Conservation (phyloP, 1,140 invertebrate species). For the Gonioctena quinquepunctata region DNA sequence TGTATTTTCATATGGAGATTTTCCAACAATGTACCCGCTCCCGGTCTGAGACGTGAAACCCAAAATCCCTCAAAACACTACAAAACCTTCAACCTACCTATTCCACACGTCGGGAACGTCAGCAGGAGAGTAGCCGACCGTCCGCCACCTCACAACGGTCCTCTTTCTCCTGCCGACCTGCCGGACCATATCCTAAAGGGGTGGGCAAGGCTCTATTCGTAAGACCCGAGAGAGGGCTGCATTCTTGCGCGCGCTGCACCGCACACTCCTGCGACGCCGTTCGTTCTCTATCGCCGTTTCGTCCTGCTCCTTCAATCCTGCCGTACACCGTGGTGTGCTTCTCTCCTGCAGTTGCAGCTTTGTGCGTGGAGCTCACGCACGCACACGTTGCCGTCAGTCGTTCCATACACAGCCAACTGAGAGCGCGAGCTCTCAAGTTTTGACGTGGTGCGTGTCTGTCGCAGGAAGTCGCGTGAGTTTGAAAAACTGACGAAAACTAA, state of each 20-base stretch:
- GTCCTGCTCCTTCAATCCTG: conserved; percentile 12
- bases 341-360: conserved; percentile 45
- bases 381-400: too few relatives aligned
- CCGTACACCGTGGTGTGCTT: conserved; percentile 14
- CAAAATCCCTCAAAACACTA: too few relatives aligned
- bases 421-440: background rate
- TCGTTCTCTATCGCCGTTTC: conserved; percentile 6
- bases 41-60: too few relatives aligned
- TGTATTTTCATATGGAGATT: too few relatives aligned
- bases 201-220: conserved; percentile 40
- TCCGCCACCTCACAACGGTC: background rate
- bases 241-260: conserved; percentile 48
- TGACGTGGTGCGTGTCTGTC: background rate
- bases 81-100: too few relatives aligned
- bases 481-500: background rate
- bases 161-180: conserved; percentile 5
- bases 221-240: conserved; percentile 35
- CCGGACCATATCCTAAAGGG: conserved; percentile 40
- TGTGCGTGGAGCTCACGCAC: conserved; percentile 46
- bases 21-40: too few relatives aligned
- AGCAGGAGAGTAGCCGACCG: background rate
- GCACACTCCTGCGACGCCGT: conserved; percentile 24
- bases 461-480: conserved; percentile 1
- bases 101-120: background rate
- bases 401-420: background rate